These are phyloP conservation scores for Ephydatia muelleri DNA, from an alignment of 37 sponge, comb jelly and placozoan species.

Conservation along the genomic window DNA sequence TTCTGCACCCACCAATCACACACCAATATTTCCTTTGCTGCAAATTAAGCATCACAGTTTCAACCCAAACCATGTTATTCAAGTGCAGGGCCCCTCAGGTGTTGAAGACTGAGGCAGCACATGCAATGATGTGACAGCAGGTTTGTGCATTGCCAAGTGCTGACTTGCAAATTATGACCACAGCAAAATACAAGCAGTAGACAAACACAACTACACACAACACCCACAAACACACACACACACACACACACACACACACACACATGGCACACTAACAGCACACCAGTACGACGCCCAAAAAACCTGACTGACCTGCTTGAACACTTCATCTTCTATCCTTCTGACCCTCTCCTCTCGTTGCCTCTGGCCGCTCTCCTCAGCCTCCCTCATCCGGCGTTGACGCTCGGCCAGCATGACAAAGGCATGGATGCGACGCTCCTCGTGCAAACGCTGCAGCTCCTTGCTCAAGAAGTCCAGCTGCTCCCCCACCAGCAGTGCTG, in stretches of 20 bases:
- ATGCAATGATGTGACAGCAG: too few species aligned
- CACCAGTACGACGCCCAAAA: background rate
- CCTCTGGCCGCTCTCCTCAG: constrained; percentile 95
- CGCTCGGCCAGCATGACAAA: constrained; percentile 92
- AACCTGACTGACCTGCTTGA: constrained; percentile 78
- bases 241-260: background rate
- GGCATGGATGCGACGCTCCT: constrained; percentile 90
- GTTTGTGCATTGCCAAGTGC: too few species aligned
- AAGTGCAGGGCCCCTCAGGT: too few species aligned
- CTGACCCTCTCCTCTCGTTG: constrained; percentile 92
- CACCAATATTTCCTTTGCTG: too few species aligned
- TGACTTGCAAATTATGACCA: too few species aligned
- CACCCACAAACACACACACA: background rate
- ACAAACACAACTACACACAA: background rate
- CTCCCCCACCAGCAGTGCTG: constrained; percentile 70
- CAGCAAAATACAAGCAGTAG: background rate
- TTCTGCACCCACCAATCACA: too few species aligned
- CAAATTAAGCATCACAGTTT: too few species aligned
- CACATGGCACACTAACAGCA: background rate
- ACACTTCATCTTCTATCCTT: constrained; percentile 90
- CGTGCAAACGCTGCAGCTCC: constrained; percentile 88
- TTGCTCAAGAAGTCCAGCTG: constrained; percentile 94
- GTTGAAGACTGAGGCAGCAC: too few species aligned
- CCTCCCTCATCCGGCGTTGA: constrained; percentile 91
- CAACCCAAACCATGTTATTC: too few species aligned